These are phyloP conservation scores for Periophthalmus magnuspinnatus DNA, from an alignment of 2,797 vertebrate species.

Conservation along the genomic window DNA sequence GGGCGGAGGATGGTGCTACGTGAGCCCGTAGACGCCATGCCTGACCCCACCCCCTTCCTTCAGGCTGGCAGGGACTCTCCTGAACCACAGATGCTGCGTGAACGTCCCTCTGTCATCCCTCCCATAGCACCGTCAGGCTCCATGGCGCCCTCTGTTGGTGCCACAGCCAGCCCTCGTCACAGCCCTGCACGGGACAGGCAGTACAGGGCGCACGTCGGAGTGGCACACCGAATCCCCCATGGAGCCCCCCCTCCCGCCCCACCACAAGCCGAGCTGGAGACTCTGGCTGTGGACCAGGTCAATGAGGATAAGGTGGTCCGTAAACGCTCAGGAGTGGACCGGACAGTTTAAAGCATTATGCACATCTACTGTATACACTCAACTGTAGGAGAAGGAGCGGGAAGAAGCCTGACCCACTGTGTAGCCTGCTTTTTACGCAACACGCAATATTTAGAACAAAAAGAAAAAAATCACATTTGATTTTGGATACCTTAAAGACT, in stretches of 20 bases:
- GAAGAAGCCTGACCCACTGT: constrained; percentile 65
- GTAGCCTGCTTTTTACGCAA: constrained; percentile 75
- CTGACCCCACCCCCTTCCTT: constrained; percentile 94
- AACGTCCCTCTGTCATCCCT: constrained; percentile 89
- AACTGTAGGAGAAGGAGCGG: constrained; percentile 53
- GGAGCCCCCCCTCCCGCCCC: constrained; percentile 55
- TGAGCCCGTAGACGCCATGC: constrained; percentile 93
- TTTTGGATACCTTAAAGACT: constrained; percentile 52
- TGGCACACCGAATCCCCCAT: constrained; percentile 92
- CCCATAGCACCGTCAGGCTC: constrained; percentile 86
- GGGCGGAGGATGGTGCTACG: constrained; percentile 87
- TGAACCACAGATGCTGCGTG: constrained; percentile 86
- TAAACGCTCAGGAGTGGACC: constrained; percentile 91
- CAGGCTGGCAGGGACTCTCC: constrained; percentile 87
- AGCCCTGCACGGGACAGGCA: constrained; percentile 86
- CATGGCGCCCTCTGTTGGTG: constrained; percentile 59
- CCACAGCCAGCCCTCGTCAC: constrained; percentile 66
- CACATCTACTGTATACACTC: constrained; percentile 36
- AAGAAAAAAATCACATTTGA: constrained; percentile 25
- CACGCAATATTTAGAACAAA: constrained; percentile 57
- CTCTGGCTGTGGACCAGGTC: constrained; percentile 93
- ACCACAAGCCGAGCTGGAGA: constrained; percentile 84
- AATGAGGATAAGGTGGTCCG: constrained; percentile 85
- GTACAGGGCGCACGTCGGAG: constrained; percentile 87
- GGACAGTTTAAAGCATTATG: constrained; percentile 87